Base-by-base conservation (phyloP, 2,888 invertebrate species). In the Spilarctia lutea region DNA sequence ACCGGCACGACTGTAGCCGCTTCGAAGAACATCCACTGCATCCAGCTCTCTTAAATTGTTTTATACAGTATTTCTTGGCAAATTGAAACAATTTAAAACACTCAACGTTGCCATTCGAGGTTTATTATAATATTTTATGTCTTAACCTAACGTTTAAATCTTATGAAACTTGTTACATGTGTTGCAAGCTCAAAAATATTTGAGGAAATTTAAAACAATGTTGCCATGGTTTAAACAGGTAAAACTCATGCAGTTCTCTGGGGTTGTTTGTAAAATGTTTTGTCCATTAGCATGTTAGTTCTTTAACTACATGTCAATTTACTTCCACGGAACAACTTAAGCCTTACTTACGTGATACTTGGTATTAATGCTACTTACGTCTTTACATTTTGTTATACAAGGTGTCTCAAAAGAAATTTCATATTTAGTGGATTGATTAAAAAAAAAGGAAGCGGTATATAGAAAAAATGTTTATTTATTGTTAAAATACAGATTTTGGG, bases 61-160 rank as follows among this genome's bases (percentile, higher is more conserved):
- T 93, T 93, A 92, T 91, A 85, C 85, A 83, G 84, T 88, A 83
- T 86, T 89, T 91, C 90, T 91, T 91, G 88, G 91, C 91, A 90
- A 92, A 92, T 91, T 90, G 87, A 88, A 91, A 90, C 85, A 80
- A 87, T 87, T 86, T 85, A 75, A 76, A 68, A 81, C 80, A 84
- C 68, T 84, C 68, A 75, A 67, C 75, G 69, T 71, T 45, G 80
- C 56, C 73, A 70, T 79, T 77, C 60, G 65, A 67, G 74, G 66
- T 81, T 76, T 82, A 80, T 79, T 79, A 76, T 67, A 70, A 74
- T 77, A 74, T 76, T 75, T 80, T 79, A 39, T 52, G 60, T 67
- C 60, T 11, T 71, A 52, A 73, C 68, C n/a, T 68, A 48, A 63
- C 65, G 74, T 68, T 69, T 68, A 60, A 60, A 60, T 60, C 60